Conservation (phyloP, 2,888 invertebrate species). For the Drosophila basisetae region DNA sequence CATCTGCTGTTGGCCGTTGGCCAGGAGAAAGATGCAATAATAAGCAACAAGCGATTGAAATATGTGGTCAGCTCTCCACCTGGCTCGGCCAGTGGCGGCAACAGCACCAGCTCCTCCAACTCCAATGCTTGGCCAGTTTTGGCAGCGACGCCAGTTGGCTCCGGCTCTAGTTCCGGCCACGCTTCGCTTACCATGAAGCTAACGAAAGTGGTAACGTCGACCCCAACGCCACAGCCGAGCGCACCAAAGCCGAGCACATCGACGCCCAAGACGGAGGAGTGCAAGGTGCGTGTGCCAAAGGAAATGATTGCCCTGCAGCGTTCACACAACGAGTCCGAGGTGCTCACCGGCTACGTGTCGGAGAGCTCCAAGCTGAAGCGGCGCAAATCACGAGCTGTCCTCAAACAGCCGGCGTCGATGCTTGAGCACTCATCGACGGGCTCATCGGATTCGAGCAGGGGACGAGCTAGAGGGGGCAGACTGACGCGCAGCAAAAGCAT, state of each 20-base stretch:
- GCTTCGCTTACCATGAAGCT: constrained; percentile 72
- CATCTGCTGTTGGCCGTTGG: constrained; percentile 31
- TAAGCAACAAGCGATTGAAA: constrained; percentile 58
- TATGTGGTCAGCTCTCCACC: constrained; percentile 71
- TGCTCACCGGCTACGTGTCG: constrained; percentile 88
- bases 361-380: constrained; percentile 85
- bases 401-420: constrained; percentile 3
- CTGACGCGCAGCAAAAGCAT: constrained; percentile 69
- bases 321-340: constrained; percentile 89
- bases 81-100: constrained; percentile 54
- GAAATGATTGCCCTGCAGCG: constrained; percentile 89
- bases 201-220: constrained; percentile 56
- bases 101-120: constrained; percentile 59
- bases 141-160: constrained; percentile 27
- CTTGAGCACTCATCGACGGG: constrained; percentile 23
- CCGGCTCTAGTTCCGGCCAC: constrained; percentile 23
- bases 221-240: constrained; percentile 22
- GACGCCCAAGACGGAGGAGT: constrained; percentile 57
- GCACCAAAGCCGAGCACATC: constrained; percentile 33
- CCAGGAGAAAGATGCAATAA: constrained; percentile 48
- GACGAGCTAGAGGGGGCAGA: neutral
- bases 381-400: constrained; percentile 58
- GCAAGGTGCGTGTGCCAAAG: constrained; percentile 85
- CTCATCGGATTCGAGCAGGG: neutral
- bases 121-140: constrained; percentile 46